A percentile compares a stretch with the other conserved stretches of the same genome.
These are phyloP conservation scores for Rhinatrema bivittatum DNA, from an alignment of 2,797 vertebrate species.

Conservation along the genomic window DNA sequence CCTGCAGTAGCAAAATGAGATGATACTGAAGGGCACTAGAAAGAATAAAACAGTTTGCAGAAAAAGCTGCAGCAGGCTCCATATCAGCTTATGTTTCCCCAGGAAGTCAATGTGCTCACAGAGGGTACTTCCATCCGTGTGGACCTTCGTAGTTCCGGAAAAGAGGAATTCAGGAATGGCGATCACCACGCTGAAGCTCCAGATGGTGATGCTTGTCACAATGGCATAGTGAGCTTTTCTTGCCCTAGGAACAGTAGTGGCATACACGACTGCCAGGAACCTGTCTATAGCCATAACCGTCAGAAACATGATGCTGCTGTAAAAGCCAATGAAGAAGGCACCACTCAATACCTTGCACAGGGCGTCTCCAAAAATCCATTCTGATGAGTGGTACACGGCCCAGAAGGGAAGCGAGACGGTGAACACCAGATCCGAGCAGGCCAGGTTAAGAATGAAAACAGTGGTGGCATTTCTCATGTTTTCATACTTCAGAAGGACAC, in stretches of 20 bases:
- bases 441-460: constrained; percentile 80
- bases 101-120: constrained; percentile 40
- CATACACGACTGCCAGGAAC: constrained; percentile 71
- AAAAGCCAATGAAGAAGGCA: constrained; percentile 76
- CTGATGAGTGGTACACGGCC: constrained; percentile 48
- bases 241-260: constrained; percentile 62
- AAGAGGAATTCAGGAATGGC: constrained; percentile 59
- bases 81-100: constrained; percentile 47
- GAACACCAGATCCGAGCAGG: constrained; percentile 79
- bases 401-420: constrained; percentile 77
- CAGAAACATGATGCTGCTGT: constrained; percentile 78
- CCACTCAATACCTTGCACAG: constrained; percentile 68
- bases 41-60: constrained; percentile 76
- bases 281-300: constrained; percentile 80
- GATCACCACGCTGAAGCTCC: constrained; percentile 58
- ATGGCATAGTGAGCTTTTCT: constrained; percentile 36
- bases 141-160: too few relatives aligned
- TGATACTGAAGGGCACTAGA: constrained; percentile 55
- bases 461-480: constrained; percentile 78
- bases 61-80: too few relatives aligned
- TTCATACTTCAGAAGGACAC: constrained; percentile 76
- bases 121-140: accelerated
- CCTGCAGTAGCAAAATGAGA: constrained; percentile 73
- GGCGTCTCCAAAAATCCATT: constrained; percentile 68
- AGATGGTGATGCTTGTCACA: constrained; percentile 49